Evolutionary conservation across 2,888 invertebrate genomes (phyloP), one percentile per base, ranked within the genome.

Genomic region (Tetanocera ferruginea): DNA sequence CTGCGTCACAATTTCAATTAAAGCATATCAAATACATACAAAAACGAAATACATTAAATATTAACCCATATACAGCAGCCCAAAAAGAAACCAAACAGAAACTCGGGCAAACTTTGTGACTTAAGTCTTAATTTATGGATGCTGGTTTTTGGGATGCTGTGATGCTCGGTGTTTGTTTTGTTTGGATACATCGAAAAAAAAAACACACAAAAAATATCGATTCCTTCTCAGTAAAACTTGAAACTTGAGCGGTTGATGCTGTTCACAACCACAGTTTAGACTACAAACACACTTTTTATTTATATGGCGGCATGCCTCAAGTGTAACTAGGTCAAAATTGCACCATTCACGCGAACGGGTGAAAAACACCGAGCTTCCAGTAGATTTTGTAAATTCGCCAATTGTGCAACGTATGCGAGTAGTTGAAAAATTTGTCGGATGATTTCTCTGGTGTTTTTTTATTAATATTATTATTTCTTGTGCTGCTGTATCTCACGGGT

Each of bases 271-370:
- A 2, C 37, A 37, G 49, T 19, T 72, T 60, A 64, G 70, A 52
- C 55, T 28, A 76, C 23, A 71, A 70, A 62, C 51, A 67, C 23
- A 67, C n/a, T 31, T 77, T 55, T 52, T 23, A 60, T 51, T 55
- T 31, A 14, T 71, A 51, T 25, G 62, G 60, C 34, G 70, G 43
- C 17, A 57, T 57, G 72, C 75, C 49, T 57, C 17, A 31, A 70
- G 51, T 43, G 74, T 78, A 78, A 79, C 76, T 81, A 78, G 80
- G 80, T 81, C 80, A 80, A 60, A 78, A 78, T 77, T 76, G 77
- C 76, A 77, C 73, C 69, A 76, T 72, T 60, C 52, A 49, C 31
- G 37, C 23, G 31, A 51, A 69, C 55, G 62, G 74, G 74, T 43
- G 25, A 57, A 55, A 76, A 66, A 23, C 19, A 37, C 14, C 23